Evolutionary conservation across 1,140 invertebrate species (phyloP).

Genomic region (Drosophila rhopaloa): DNA sequence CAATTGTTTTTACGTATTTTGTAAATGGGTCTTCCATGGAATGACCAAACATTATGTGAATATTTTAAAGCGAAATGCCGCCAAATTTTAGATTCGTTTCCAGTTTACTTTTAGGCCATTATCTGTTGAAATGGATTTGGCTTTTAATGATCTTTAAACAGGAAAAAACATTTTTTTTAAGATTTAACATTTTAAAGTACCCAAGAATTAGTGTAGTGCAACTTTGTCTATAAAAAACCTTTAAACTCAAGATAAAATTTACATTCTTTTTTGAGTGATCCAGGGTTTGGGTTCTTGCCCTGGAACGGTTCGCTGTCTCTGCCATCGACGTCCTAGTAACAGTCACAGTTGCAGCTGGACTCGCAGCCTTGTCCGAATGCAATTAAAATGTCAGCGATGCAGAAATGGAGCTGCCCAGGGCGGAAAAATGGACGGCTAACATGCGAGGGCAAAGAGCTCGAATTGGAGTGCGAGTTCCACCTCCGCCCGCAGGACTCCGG

Average conservation of each 20-base stretch:
- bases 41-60: too few relatives aligned
- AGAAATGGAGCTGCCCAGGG: slow-evolving; percentile 21
- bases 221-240: too few relatives aligned
- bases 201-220: background rate
- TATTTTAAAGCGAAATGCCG: too few relatives aligned
- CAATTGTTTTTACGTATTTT: too few relatives aligned
- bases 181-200: too few relatives aligned
- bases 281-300: background rate
- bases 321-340: slow-evolving; percentile 7
- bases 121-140: too few relatives aligned
- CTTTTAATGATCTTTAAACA: too few relatives aligned
- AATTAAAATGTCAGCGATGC: slow-evolving; percentile 74
- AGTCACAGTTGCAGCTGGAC: slow-evolving; percentile 34
- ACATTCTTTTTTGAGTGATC: slow-evolving; percentile 3
- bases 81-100: too few relatives aligned
- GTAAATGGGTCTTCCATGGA: too few relatives aligned
- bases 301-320: slow-evolving; percentile 10
- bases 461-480: slow-evolving; percentile 13
- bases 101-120: too few relatives aligned
- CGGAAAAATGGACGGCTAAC: slow-evolving; percentile 50
- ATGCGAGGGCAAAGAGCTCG: slow-evolving; percentile 45
- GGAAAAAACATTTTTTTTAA: too few relatives aligned
- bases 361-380: slow-evolving; percentile 61
- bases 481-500: slow-evolving; percentile 14
- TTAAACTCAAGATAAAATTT: background rate